A percentile compares a stretch with the other conserved stretches of the same genome.
phyloP scores from a whole-genome alignment of 2,797 vertebrate genomes.

The Amphiprion clarkii region DNA sequence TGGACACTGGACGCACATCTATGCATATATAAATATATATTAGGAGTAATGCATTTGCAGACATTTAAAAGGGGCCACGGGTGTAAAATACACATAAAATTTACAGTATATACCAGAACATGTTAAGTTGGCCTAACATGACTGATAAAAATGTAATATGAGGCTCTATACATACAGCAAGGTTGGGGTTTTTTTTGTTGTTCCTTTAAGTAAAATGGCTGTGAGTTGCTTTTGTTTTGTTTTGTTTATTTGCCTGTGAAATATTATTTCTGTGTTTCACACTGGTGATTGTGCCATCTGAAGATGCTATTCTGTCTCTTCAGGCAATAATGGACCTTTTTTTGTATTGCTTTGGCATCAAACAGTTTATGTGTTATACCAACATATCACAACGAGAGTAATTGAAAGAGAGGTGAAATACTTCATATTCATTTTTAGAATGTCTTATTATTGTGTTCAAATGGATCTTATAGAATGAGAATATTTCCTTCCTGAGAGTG shows the following conservation, averaged over 20 bases:
- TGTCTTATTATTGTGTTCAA: no score
- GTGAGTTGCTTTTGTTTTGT: neutral
- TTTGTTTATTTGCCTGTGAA: neutral
- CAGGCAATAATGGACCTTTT: neutral
- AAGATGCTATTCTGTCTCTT: neutral
- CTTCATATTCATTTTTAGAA: no score
- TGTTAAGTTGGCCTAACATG: neutral
- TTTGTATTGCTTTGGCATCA: neutral
- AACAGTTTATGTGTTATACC: no score
- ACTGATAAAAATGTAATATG: slow-evolving; percentile 11
- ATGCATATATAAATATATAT: no score
- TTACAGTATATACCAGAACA: no score
- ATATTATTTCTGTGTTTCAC: neutral
- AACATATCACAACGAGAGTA: no score
- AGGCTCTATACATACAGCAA: neutral
- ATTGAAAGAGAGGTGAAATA: no score
- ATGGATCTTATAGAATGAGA: neutral
- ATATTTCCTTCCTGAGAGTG: neutral
- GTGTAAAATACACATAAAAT: no score
- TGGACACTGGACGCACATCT: no score
- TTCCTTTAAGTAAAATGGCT: neutral
- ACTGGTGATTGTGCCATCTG: neutral
- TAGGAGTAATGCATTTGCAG: no score
- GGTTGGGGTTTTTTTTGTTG: neutral
- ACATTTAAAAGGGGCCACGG: neutral